Conservation (phyloP, 2,888 invertebrate species). For the Glyphotaelius pellucidus region DNA sequence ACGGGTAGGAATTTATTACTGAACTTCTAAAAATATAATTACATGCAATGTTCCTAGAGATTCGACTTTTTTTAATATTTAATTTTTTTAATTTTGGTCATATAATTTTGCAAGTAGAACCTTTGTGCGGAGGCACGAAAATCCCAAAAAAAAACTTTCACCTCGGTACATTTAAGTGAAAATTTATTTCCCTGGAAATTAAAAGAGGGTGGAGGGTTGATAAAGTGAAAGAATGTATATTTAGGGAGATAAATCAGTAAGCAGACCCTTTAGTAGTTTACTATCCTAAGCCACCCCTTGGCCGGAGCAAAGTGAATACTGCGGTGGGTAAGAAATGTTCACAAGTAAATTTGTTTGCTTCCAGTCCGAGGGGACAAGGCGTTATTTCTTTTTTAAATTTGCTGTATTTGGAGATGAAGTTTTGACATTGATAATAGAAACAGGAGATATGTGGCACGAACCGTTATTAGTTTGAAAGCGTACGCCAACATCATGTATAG, state of each 20-base stretch:
- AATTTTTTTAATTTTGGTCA: too few species aligned
- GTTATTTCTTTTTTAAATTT: too few species aligned
- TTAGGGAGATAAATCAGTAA: slow-evolving; percentile 30
- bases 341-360: not conserved
- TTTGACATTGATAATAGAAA: not conserved
- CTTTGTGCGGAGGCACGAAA: not conserved
- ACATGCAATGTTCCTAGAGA: not conserved
- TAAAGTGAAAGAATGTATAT: slow-evolving; percentile 16
- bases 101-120: not conserved
- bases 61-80: not conserved
- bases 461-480: too few species aligned
- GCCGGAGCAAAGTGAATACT: not conserved
- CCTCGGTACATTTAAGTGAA: slow-evolving; percentile 5
- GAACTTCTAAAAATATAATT: too few species aligned
- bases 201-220: slow-evolving; percentile 18
- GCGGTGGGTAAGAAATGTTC: not conserved
- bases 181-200: slow-evolving; percentile 5
- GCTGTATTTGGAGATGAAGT: not conserved
- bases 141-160: not conserved
- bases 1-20: too few species aligned
- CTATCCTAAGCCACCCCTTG: not conserved
- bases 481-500: too few species aligned
- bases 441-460: too few species aligned
- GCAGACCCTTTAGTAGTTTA: slow-evolving; percentile 8
- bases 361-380: not conserved